Base-by-base conservation (phyloP, 2,113 vertebrate genomes). In the Periophthalmodon schlosseri region DNA sequence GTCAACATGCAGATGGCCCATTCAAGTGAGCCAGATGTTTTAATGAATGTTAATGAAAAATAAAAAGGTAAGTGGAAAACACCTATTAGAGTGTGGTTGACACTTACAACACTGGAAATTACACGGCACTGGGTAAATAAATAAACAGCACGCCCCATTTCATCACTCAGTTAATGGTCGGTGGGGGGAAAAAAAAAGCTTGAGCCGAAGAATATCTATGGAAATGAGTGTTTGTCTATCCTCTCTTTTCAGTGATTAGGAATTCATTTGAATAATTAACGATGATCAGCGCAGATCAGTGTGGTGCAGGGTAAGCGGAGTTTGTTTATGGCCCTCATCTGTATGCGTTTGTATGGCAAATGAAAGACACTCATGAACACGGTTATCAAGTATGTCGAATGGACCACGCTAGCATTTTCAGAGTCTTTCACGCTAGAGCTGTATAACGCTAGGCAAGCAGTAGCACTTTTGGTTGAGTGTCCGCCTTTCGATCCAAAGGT, bases 41-140 rank as follows among this genome's bases (percentile, higher is more conserved):
- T 91, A 93, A 94, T 93, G 91, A 94, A 93, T 94, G 91, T 90
- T 94, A 93, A 93, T 93, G 90, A 88, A 92, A 93, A 93, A 91
- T 89, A 88, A 93, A 44, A 93, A 94, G 91, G 92, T 93, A 83
- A 88, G 85, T 79, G 85, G 90, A 84, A 91, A 90, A 91, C 90
- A 92, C 83, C 86, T 81, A 91, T 92, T 91, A 91, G 84, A 89
- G 89, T 89, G 82, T 68, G 58, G 91, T 91, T 91, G 88, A 94
- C 92, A 92, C 89, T 85, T 87, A 83, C 80, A 69, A 78, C 84
- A 54, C 64, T 73, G 86, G 68, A 91, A 93, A 91, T 87, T 71
- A 90, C 87, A 91, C 24, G 78, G 81, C 86, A 70, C 86, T 82
- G 85, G 82, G 89, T 91, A 89, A 92, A 92, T 92, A 93, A 92